Percentiles rank a stretch among this genome's conserved stretches.
These are phyloP conservation scores for Nymphalis polychloros DNA, from an alignment of 2,888 invertebrate species.

Conservation along the genomic window DNA sequence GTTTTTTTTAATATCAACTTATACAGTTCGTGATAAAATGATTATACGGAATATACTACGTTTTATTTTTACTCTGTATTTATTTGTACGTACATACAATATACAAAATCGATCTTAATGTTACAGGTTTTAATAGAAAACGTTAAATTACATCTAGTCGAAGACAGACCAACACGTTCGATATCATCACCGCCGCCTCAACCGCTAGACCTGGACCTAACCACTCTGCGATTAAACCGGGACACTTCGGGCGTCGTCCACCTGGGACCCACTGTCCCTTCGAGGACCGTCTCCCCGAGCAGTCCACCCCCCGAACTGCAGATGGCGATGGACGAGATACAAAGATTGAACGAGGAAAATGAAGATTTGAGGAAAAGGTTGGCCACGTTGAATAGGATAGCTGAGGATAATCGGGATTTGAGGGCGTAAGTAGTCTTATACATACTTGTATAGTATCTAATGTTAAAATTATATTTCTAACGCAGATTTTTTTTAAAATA, in stretches of 20 bases:
- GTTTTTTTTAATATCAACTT: no score
- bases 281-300: slow-evolving; percentile 56
- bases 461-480: no score
- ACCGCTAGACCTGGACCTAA: slow-evolving; percentile 88
- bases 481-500: no score
- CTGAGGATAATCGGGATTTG: slow-evolving; percentile 78
- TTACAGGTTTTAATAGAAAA: slow-evolving; percentile 87
- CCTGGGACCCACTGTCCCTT: slow-evolving; percentile 81
- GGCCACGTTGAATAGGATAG: slow-evolving; percentile 74
- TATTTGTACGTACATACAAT: not conserved
- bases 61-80: not conserved
- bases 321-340: slow-evolving; percentile 65
- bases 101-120: not conserved
- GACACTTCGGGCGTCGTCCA: slow-evolving; percentile 88
- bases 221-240: slow-evolving; percentile 86
- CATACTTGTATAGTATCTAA: no score
- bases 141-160: slow-evolving; percentile 87
- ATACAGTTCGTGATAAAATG: no score
- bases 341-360: slow-evolving; percentile 69
- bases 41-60: not conserved
- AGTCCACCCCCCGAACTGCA: slow-evolving; percentile 73
- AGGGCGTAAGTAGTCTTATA: slow-evolving; percentile 65
- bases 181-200: slow-evolving; percentile 90
- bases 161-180: slow-evolving; percentile 91
- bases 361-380: slow-evolving; percentile 76